Percentiles rank a stretch among this genome's conserved stretches.
Evolutionary conservation across 2,888 invertebrate species (phyloP).

Genomic region (Himalopsyche tibetana): DNA sequence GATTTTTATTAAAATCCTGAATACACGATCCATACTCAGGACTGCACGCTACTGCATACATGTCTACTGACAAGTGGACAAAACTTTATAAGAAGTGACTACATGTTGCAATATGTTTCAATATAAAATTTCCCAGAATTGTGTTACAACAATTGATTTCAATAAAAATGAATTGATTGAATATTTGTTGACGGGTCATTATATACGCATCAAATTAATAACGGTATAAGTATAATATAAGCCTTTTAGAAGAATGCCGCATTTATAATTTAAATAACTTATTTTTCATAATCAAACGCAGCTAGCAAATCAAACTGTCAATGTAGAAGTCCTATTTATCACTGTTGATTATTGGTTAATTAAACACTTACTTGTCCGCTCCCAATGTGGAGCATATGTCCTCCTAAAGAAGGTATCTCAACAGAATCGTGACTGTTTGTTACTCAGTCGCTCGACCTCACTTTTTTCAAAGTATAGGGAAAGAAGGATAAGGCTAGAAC

Average conservation of each 20-base stretch:
- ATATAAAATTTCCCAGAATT: neutral
- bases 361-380: no score
- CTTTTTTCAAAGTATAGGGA: no score
- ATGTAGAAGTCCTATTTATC: no score
- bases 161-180: neutral
- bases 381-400: no score
- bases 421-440: no score
- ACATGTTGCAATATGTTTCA: neutral
- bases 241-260: neutral
- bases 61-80: neutral
- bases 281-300: no score
- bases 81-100: neutral
- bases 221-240: neutral
- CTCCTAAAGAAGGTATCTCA: no score
- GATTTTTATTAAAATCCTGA: neutral
- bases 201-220: neutral
- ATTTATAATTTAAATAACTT: neutral
- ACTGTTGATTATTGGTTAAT: no score
- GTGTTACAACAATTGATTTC: conserved; percentile 21
- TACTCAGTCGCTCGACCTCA: no score
- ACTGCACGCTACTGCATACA: neutral
- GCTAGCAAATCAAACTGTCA: no score
- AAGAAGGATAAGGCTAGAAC: no score
- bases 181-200: neutral
- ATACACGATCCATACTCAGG: neutral